Conservation (phyloP, 2,113 vertebrate genomes). For the Hippopotamus amphibius region DNA sequence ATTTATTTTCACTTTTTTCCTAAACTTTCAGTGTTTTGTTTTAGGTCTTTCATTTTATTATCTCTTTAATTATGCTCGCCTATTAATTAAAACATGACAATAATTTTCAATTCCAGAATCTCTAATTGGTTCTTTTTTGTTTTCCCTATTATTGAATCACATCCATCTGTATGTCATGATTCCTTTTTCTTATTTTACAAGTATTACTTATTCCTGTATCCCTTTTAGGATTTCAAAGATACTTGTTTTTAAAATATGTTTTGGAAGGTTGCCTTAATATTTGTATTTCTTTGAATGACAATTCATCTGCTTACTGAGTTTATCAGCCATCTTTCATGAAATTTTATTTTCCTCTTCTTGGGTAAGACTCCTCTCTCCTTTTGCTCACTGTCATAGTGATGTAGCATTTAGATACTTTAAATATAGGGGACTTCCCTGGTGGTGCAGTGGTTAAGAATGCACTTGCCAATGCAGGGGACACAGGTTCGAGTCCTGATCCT, state of each 20-base stretch:
- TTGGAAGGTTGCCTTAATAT: neutral
- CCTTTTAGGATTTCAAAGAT: neutral
- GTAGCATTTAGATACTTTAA: neutral
- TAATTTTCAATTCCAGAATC: neutral
- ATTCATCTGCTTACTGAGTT: neutral
- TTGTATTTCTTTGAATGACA: neutral
- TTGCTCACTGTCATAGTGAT: neutral
- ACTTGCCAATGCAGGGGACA: too few relatives aligned
- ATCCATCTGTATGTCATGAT: neutral
- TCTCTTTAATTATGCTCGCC: neutral
- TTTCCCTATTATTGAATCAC: neutral
- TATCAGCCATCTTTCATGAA: neutral
- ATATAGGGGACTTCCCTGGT: neutral
- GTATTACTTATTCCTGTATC: neutral
- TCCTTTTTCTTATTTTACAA: neutral
- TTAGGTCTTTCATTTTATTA: neutral
- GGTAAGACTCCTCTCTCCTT: neutral
- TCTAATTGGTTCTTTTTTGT: neutral
- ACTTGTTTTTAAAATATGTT: neutral
- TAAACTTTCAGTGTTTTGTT: neutral
- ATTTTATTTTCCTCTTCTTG: neutral
- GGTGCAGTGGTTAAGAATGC: too few relatives aligned
- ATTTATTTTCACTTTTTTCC: neutral
- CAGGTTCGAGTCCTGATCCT: too few relatives aligned
- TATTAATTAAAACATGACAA: neutral